These are phyloP conservation scores for Drosophila nannoptera DNA, from an alignment of 1,140 invertebrate genomes.

Conservation along the genomic window DNA sequence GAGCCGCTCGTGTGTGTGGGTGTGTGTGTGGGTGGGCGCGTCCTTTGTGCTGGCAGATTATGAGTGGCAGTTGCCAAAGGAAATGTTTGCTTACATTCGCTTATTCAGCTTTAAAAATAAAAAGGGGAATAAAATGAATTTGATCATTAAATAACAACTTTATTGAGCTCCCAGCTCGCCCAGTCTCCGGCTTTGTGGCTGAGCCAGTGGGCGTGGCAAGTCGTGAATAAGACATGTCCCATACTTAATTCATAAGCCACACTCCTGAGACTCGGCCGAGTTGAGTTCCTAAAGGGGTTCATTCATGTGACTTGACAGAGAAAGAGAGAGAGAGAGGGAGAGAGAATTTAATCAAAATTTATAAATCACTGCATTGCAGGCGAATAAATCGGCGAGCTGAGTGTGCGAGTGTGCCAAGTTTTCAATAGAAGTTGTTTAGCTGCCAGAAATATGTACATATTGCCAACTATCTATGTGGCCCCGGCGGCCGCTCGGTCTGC, in stretches of 20 bases:
- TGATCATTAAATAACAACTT: neutral
- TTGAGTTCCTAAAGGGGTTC: no score
- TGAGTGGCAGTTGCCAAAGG: neutral
- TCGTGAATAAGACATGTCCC: no score
- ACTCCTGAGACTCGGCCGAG: no score
- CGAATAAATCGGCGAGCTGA: slow-evolving; percentile 1
- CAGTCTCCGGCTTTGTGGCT: no score
- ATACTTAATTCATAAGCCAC: no score
- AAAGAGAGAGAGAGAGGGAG: slow-evolving; percentile 13
- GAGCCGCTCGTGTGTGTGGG: neutral
- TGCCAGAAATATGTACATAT: slow-evolving; percentile 23
- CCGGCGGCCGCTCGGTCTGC: slow-evolving; percentile 24
- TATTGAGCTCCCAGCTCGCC: no score
- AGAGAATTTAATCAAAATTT: slow-evolving; percentile 45
- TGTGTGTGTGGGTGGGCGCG: neutral
- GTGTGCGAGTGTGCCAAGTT: slow-evolving; percentile 33
- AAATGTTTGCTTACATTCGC: neutral
- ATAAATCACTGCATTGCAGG: slow-evolving; percentile 42
- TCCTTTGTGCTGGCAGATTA: slow-evolving; percentile 11
- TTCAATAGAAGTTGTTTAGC: slow-evolving; percentile 39
- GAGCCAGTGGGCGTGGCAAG: no score
- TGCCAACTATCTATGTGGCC: neutral
- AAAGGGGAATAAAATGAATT: neutral
- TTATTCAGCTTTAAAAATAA: neutral
- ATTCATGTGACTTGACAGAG: slow-evolving; percentile 21